phyloP scores from a whole-genome alignment of 2,797 vertebrate species.

The Gymnothorax javanicus region DNA sequence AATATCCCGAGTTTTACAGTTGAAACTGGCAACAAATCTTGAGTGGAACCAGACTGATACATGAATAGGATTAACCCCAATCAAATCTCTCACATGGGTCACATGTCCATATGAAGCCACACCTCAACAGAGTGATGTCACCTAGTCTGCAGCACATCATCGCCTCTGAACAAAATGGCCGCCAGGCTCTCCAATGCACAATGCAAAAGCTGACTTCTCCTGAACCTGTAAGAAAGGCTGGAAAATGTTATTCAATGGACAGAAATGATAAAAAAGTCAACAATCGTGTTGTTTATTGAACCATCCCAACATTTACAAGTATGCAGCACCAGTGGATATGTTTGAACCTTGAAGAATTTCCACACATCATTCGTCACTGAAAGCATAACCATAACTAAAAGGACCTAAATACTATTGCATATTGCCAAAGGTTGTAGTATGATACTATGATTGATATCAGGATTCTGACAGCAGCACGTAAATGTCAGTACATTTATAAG shows the following conservation, averaged over 20 bases:
- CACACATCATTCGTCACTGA: constrained; percentile 41
- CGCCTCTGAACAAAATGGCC: background rate
- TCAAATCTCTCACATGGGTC: background rate
- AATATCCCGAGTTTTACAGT: too few relatives aligned
- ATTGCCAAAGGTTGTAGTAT: constrained; percentile 13
- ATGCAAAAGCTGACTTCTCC: background rate
- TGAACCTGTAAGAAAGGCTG: background rate
- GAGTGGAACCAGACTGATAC: background rate
- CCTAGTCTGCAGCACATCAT: background rate
- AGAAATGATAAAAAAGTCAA: constrained; percentile 47
- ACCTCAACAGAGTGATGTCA: background rate
- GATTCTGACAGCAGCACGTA: constrained; percentile 62
- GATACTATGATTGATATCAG: constrained; percentile 55
- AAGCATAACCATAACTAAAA: background rate
- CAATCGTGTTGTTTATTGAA: constrained; percentile 75
- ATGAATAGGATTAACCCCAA: background rate
- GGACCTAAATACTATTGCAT: background rate
- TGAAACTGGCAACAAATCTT: too few relatives aligned
- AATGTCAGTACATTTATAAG: background rate
- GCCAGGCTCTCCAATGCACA: background rate
- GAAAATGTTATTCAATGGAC: background rate
- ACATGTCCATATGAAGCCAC: background rate
- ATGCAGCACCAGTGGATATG: constrained; percentile 63
- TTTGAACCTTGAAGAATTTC: constrained; percentile 53
- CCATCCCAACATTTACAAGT: constrained; percentile 68